These are phyloP conservation scores for Oscheius sp. DNA, from an alignment of 2,888 invertebrate genomes.

Conservation along the genomic window DNA sequence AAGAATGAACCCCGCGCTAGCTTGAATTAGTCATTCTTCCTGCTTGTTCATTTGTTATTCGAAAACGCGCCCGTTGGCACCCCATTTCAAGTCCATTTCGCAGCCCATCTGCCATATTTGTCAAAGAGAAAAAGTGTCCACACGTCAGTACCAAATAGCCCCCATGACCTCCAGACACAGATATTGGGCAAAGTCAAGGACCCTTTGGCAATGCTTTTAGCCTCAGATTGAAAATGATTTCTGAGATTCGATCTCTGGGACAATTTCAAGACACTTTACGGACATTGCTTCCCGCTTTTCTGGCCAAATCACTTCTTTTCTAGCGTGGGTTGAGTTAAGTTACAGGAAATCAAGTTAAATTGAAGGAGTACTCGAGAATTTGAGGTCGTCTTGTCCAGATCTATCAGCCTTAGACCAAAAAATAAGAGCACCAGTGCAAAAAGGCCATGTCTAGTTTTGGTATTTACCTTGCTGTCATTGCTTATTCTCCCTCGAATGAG, in stretches of 20 bases:
- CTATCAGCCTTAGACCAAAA: too few relatives aligned
- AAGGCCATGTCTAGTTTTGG: too few relatives aligned
- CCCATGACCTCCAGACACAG: slow-evolving; percentile 3
- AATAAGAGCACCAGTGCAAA: too few relatives aligned
- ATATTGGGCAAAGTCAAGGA: background rate
- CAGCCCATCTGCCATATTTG: slow-evolving; percentile 10
- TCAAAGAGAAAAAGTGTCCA: background rate
- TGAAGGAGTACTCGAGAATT: too few relatives aligned
- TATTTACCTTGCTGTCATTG: too few relatives aligned
- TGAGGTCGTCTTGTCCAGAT: too few relatives aligned
- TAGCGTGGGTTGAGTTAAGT: background rate
- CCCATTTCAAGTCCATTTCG: slow-evolving; percentile 24
- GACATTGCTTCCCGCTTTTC: background rate
- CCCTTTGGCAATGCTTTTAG: slow-evolving; percentile 10
- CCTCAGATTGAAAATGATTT: slow-evolving; percentile 14
- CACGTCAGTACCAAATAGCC: slow-evolving; percentile 13
- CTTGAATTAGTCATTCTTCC: slow-evolving; percentile 29
- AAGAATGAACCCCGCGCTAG: background rate
- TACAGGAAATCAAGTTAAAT: background rate
- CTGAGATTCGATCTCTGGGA: background rate
- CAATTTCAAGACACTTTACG: slow-evolving; percentile 12
- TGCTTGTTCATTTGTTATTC: slow-evolving; percentile 23
- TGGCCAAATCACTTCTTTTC: background rate
- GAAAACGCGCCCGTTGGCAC: slow-evolving; percentile 20
- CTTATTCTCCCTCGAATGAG: too few relatives aligned